These are phyloP conservation scores for Phyllopteryx taeniolatus DNA, from an alignment of 2,113 vertebrate species.

Conservation along the genomic window DNA sequence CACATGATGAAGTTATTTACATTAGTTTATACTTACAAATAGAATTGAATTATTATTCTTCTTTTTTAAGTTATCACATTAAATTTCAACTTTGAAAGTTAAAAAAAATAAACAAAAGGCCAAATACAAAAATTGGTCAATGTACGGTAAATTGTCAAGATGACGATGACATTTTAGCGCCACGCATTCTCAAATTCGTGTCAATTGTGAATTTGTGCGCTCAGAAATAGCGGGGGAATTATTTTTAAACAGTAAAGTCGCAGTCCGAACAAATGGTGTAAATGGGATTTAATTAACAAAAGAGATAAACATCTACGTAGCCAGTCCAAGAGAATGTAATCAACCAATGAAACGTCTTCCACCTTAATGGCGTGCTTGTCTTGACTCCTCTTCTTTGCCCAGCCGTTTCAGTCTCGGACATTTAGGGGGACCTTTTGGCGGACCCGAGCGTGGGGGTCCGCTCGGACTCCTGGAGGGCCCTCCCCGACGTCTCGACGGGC, in stretches of 20 bases:
- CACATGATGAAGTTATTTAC: too few species aligned
- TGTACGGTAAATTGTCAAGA: too few species aligned
- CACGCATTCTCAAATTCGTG: too few species aligned
- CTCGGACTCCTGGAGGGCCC: conserved; percentile 38
- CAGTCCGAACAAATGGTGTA: neutral
- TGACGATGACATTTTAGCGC: too few species aligned
- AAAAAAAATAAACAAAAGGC: too few species aligned
- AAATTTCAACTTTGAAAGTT: too few species aligned
- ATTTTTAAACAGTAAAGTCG: neutral
- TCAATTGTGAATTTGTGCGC: neutral
- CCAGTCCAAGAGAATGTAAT: neutral
- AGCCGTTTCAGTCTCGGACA: neutral
- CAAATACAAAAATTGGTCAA: too few species aligned
- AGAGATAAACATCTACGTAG: neutral
- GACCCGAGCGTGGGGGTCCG: neutral
- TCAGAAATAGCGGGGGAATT: neutral
- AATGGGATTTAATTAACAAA: neutral
- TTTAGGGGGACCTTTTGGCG: neutral
- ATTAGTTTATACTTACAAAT: too few species aligned
- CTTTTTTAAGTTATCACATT: too few species aligned
- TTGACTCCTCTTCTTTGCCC: neutral
- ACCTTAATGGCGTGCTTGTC: neutral
- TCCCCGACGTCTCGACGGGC: conserved; percentile 56
- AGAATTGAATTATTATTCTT: too few species aligned
- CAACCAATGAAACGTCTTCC: neutral